Conservation (phyloP, 1,140 invertebrate genomes). For the Idris sp. region DNA sequence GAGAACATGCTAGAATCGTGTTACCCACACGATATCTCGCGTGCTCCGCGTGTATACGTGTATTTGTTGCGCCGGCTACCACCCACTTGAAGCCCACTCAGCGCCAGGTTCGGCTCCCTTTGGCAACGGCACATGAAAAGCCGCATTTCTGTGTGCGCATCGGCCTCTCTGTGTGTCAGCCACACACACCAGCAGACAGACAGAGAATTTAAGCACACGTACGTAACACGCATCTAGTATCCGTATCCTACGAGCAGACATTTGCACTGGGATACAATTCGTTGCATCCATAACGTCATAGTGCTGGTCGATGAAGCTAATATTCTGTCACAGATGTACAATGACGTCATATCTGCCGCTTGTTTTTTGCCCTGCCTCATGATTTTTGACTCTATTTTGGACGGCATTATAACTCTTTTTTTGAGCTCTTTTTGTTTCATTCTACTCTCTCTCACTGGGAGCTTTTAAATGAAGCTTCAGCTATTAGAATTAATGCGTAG, state of each 20-base stretch:
- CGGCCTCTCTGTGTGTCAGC: constrained; percentile 45
- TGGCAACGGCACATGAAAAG: constrained; percentile 59
- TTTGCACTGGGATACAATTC: constrained; percentile 49
- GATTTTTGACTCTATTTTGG: constrained; percentile 43
- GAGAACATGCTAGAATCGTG: constrained; percentile 51
- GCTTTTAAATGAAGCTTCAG: background rate
- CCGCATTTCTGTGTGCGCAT: constrained; percentile 54
- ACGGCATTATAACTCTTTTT: constrained; percentile 1
- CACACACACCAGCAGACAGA: constrained; percentile 37
- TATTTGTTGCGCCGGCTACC: constrained; percentile 45
- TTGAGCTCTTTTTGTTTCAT: background rate
- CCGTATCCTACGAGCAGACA: constrained; percentile 52
- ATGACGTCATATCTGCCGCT: constrained; percentile 45
- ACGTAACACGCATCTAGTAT: constrained; percentile 47
- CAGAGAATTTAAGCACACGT: too few species aligned
- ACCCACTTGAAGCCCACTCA: constrained; percentile 60
- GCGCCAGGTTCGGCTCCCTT: constrained; percentile 56
- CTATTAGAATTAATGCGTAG: constrained; percentile 1
- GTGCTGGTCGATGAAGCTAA: constrained; percentile 52
- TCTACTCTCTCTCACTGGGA: too few species aligned
- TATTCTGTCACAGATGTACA: constrained; percentile 56
- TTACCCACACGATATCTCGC: constrained; percentile 55
- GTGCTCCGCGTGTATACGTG: constrained; percentile 35
- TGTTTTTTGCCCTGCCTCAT: constrained; percentile 30
- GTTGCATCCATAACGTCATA: constrained; percentile 46